Evolutionary conservation across 2,797 vertebrate genomes (phyloP).

Genomic region (Hippoglossus hippoglossus): DNA sequence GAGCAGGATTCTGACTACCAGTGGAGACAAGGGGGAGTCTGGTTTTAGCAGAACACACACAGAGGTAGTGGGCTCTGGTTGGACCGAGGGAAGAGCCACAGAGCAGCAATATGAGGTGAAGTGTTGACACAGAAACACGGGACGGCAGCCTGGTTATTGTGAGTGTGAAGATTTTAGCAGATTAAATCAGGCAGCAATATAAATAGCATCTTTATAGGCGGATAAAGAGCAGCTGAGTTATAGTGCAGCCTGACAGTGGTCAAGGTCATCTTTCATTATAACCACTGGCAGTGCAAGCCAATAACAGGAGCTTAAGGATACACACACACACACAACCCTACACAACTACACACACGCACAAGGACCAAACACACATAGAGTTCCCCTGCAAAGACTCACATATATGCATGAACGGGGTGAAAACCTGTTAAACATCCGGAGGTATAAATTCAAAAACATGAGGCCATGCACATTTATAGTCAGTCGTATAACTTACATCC

Average conservation of each 20-base stretch:
- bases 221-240: conserved; percentile 74
- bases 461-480: conserved; percentile 58
- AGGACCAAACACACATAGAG: conserved; percentile 28
- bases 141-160: conserved; percentile 41
- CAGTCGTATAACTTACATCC: conserved; percentile 28
- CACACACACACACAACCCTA: conserved; percentile 6
- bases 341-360: conserved; percentile 13
- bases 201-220: conserved; percentile 69
- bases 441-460: conserved; percentile 37
- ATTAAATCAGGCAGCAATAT: conserved; percentile 66
- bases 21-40: conserved; percentile 43
- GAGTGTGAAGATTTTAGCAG: conserved; percentile 65
- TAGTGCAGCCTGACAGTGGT: conserved; percentile 58
- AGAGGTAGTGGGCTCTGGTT: conserved; percentile 25
- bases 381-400: conserved; percentile 29
- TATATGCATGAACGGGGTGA: conserved; percentile 30
- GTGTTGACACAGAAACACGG: conserved; percentile 18
- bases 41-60: conserved; percentile 30
- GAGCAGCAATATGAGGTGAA: conserved; percentile 10
- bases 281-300: conserved; percentile 48
- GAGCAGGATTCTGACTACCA: conserved; percentile 40
- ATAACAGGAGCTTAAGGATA: conserved; percentile 33
- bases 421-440: conserved; percentile 6
- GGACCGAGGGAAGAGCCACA: conserved; percentile 23
- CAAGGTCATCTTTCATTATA: conserved; percentile 77